These are phyloP conservation scores for Hyposoter dolosus DNA, from an alignment of 2,888 invertebrate species.

Conservation along the genomic window DNA sequence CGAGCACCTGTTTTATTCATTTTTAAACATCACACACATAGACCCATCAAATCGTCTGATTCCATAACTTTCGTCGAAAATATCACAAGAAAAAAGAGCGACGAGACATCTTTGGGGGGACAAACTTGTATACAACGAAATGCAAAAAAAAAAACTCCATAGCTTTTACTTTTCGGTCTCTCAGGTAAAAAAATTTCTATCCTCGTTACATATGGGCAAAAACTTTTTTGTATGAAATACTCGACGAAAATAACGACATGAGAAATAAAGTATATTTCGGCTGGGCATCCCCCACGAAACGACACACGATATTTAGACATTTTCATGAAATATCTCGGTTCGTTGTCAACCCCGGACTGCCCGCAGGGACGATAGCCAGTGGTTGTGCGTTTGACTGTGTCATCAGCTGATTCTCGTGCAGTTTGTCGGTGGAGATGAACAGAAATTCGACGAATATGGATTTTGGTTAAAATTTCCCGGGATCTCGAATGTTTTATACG, in stretches of 20 bases:
- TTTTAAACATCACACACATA: background rate
- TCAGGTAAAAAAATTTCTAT: background rate
- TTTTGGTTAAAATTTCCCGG: too few species aligned
- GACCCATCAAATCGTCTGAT: background rate
- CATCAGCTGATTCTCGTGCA: background rate
- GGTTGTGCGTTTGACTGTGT: background rate
- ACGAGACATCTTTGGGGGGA: background rate
- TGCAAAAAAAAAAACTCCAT: background rate
- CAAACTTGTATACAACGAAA: background rate
- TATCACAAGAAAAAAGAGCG: background rate
- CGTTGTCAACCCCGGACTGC: background rate
- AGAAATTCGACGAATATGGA: too few species aligned
- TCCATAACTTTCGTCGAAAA: background rate
- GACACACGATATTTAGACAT: background rate
- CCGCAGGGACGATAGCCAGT: background rate
- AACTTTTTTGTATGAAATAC: background rate
- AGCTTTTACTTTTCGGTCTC: background rate
- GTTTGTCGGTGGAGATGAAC: too few species aligned
- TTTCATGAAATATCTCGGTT: background rate
- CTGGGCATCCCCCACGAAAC: background rate
- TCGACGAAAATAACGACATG: background rate
- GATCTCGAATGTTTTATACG: too few species aligned
- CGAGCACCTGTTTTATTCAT: constrained; percentile 25
- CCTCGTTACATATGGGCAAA: background rate
- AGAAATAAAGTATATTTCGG: background rate